Percentiles rank a stretch among this genome's conserved stretches.
These are phyloP conservation scores for Operophtera brumata DNA, from an alignment of 2,888 invertebrate genomes.

Conservation along the genomic window DNA sequence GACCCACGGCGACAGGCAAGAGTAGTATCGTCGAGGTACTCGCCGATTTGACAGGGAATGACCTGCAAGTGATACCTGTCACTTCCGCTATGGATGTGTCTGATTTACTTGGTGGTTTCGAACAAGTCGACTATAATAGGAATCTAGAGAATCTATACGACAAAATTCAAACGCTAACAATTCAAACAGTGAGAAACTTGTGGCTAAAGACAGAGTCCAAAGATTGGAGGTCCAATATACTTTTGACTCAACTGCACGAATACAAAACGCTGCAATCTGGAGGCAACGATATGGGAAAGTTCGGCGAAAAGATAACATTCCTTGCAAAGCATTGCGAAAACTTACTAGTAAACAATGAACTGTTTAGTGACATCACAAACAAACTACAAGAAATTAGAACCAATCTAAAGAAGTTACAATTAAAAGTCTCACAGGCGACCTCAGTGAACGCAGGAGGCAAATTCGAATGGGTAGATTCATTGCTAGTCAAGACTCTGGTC, in stretches of 20 bases:
- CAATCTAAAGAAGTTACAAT: slow-evolving; percentile 60
- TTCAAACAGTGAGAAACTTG: slow-evolving; percentile 70
- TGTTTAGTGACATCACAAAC: slow-evolving; percentile 28
- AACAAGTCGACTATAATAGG: slow-evolving; percentile 91
- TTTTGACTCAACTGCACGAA: slow-evolving; percentile 55
- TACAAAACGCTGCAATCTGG: slow-evolving; percentile 51
- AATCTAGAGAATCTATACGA: slow-evolving; percentile 86
- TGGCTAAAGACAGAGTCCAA: slow-evolving; percentile 54
- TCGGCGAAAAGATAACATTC: slow-evolving; percentile 56
- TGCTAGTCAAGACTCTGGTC: slow-evolving; percentile 90
- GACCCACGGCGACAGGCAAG: slow-evolving; percentile 89
- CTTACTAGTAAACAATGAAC: slow-evolving; percentile 40
- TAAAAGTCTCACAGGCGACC: slow-evolving; percentile 74
- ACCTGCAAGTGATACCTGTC: slow-evolving; percentile 88
- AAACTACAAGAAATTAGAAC: slow-evolving; percentile 50
- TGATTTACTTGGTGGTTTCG: slow-evolving; percentile 97
- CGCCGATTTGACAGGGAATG: slow-evolving; percentile 87
- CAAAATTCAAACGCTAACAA: slow-evolving; percentile 77
- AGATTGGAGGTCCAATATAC: slow-evolving; percentile 50
- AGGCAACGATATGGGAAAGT: slow-evolving; percentile 47
- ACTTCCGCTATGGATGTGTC: slow-evolving; percentile 97
- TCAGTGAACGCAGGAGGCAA: slow-evolving; percentile 91
- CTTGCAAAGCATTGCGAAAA: slow-evolving; percentile 53
- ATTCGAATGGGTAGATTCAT: slow-evolving; percentile 96
- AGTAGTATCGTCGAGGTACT: slow-evolving; percentile 87